Base-by-base conservation (phyloP, 2,888 invertebrate species). In the Drosophila villosipedis region DNA sequence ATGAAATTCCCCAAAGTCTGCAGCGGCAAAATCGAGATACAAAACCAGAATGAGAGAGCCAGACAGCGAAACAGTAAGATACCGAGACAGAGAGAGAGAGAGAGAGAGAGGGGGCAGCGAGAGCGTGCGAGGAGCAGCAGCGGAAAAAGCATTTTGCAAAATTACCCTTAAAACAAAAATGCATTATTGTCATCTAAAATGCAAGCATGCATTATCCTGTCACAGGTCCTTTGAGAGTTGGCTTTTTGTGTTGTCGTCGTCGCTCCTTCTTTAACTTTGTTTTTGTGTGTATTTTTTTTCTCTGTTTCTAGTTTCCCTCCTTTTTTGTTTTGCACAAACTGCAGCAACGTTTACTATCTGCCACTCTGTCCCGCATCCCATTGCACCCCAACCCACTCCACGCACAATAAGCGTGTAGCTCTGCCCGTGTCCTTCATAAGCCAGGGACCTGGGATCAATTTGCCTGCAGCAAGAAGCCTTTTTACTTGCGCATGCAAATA, bases 121-220 rank as follows among this genome's bases (percentile, higher is more conserved):
- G 62, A 12, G 60, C 9, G n/a, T 14, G 39, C 28, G 39, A 28
- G 43, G 39, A 37, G 61, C 49, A 68, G 74, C 66, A 69, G 75
- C 75, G 83, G 74, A 71, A 83, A 89, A 89, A 87, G 89, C 84
- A 90, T 90, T 89, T 84, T 91, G 84, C 91, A 86, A 89, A 88
- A 91, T 90, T 88, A 91, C 82, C 82, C 91, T 89, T 89, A 89
- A 90, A 92, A 91, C 83, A 90, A 89, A 91, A 92, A 91, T 91
- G 91, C 92, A 92, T 91, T 91, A 92, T 91, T 90, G 91, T 92
- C 91, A 92, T 91, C 86, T 89, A 86, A 91, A 92, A 92, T 92
- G 91, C 92, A 92, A 90, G 91, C 84, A 92, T 92, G 92, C 91
- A 91, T 92, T 91, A 92, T 92, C 91, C 91, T 91, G 91, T 92